A percentile compares a stretch with the other conserved stretches of the same genome.
Evolutionary conservation across 2,888 invertebrate genomes (phyloP).

Genomic region (Sinodicranocentrus sp.): DNA sequence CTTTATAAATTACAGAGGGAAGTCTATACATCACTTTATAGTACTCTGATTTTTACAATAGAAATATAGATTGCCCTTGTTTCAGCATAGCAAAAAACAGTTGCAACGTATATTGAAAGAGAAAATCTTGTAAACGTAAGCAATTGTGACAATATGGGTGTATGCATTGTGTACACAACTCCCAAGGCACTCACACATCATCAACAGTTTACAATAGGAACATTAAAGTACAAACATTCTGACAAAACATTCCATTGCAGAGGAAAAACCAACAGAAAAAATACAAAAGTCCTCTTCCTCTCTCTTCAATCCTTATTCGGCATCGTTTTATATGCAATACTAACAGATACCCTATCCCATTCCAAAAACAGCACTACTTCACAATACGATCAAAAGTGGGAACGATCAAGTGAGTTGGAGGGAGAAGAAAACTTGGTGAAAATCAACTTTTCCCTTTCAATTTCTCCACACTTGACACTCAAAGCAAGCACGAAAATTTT

Average conservation of each 20-base stretch:
- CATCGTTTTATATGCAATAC: no score
- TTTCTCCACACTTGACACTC: conserved; percentile 44
- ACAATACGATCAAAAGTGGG: conserved; percentile 62
- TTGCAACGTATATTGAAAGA: no score
- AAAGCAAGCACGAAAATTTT: conserved; percentile 35
- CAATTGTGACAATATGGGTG: neutral
- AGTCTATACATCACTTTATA: no score
- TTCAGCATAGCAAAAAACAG: no score
- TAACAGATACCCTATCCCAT: no score
- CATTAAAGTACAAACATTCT: conserved; percentile 56
- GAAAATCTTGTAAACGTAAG: no score
- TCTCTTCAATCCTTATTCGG: neutral
- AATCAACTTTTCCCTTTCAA: conserved; percentile 60
- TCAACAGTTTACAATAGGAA: conserved; percentile 56
- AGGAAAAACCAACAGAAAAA: conserved; percentile 16
- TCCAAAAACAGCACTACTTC: conserved; percentile 22
- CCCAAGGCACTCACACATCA: conserved; percentile 56
- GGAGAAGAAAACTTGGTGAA: conserved; percentile 51
- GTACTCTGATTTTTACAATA: no score
- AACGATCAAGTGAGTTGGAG: conserved; percentile 52
- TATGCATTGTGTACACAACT: conserved; percentile 35
- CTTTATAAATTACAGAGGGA: no score
- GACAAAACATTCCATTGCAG: conserved; percentile 51
- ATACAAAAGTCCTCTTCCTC: conserved; percentile 2
- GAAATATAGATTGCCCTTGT: no score